Evolutionary conservation across 2,888 invertebrate genomes (phyloP).

Genomic region (Chamaedrilus cognettii): DNA sequence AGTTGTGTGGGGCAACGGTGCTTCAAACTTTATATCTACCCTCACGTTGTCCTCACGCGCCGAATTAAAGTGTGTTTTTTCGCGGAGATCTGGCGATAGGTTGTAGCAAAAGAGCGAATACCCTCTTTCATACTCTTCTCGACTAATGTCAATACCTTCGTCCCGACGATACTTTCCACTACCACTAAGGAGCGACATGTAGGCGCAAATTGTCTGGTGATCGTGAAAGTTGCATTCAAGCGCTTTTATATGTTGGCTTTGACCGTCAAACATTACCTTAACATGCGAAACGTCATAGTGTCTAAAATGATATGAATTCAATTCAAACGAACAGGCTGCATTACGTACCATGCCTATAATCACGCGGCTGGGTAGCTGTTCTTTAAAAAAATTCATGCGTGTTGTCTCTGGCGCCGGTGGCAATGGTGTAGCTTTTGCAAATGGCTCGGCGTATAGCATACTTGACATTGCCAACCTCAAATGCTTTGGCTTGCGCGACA

Average conservation of each 20-base stretch:
- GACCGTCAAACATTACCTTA: not conserved
- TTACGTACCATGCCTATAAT: not conserved
- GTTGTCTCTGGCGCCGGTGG: not conserved
- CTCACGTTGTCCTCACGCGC: not conserved
- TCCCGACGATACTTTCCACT: not conserved
- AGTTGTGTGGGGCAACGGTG: not conserved
- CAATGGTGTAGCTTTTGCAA: not conserved
- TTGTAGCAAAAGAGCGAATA: constrained; percentile 6
- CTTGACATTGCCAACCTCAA: constrained; percentile 1
- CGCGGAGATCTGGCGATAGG: constrained; percentile 8
- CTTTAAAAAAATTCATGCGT: not conserved
- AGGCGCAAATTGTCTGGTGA: not conserved
- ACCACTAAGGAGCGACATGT: not conserved
- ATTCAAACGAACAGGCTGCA: not conserved
- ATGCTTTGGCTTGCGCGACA: constrained; percentile 3
- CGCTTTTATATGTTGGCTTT: constrained; percentile 1
- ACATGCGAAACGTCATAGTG: not conserved
- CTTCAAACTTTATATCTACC: constrained; percentile 9
- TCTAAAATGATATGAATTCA: not conserved
- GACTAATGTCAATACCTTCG: not conserved
- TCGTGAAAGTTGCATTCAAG: not conserved
- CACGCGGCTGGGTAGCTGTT: not conserved
- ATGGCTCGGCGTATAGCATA: constrained; percentile 1
- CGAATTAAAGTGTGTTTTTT: constrained; percentile 5
- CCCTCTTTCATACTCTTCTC: not conserved